Percentiles rank a stretch among this genome's conserved stretches.
Evolutionary conservation across 2,888 invertebrate genomes (phyloP).

Genomic region (Metallyticus violacea): DNA sequence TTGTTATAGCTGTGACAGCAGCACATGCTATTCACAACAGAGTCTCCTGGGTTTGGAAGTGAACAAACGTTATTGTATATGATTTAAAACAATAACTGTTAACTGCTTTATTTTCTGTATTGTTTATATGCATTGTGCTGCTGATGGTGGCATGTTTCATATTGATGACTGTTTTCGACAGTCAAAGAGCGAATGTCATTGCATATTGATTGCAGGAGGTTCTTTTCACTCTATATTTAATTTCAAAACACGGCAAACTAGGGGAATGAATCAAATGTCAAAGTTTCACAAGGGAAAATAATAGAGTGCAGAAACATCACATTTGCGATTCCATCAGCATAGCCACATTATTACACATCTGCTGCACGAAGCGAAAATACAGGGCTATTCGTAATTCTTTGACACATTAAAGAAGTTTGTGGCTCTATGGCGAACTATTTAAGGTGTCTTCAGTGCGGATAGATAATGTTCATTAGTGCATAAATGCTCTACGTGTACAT

Average conservation of each 20-base stretch:
- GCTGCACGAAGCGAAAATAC: not conserved
- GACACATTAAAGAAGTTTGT: too few relatives aligned
- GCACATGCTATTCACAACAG: not conserved
- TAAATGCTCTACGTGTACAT: too few relatives aligned
- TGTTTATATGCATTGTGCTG: not conserved
- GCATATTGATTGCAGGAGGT: not conserved
- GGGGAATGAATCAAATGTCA: not conserved
- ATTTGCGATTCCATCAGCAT: not conserved
- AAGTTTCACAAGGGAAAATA: not conserved
- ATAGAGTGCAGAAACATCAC: not conserved
- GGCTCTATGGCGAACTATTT: too few relatives aligned
- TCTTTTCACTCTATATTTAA: not conserved
- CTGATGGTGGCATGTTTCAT: not conserved
- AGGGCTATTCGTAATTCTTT: too few relatives aligned
- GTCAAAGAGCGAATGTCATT: not conserved
- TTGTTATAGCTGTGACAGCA: not conserved
- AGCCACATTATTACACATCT: not conserved
- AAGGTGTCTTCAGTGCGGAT: too few relatives aligned
- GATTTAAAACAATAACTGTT: not conserved
- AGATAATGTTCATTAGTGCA: too few relatives aligned
- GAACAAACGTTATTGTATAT: not conserved
- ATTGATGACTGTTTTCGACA: not conserved
- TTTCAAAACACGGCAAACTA: not conserved
- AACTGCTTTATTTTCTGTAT: not conserved
- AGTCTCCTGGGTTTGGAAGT: not conserved